These are phyloP conservation scores for Amaurobius ferox DNA, from an alignment of 2,888 invertebrate genomes.

Conservation along the genomic window DNA sequence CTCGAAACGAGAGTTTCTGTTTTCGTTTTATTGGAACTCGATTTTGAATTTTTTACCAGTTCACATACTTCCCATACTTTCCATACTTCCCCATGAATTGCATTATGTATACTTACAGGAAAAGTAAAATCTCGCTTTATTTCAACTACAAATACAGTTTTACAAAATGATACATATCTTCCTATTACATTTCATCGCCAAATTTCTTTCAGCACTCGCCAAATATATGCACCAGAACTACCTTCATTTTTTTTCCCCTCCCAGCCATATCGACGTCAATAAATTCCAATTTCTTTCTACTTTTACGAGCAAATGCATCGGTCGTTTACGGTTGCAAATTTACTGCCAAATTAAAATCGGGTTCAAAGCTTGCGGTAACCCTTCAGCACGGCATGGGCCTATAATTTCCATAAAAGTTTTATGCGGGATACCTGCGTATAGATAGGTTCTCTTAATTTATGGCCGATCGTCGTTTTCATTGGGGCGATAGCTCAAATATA, in stretches of 20 bases:
- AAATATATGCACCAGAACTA: background rate
- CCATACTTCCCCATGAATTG: too few species aligned
- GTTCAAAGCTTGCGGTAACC: slow-evolving; percentile 18
- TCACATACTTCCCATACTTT: too few species aligned
- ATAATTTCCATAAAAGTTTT: slow-evolving; percentile 9
- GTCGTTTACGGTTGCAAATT: slow-evolving; percentile 41
- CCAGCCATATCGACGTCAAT: background rate
- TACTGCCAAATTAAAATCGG: slow-evolving; percentile 48
- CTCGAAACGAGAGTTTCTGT: too few species aligned
- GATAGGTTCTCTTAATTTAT: background rate
- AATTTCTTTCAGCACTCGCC: background rate
- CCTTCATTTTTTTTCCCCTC: background rate
- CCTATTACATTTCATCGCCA: background rate
- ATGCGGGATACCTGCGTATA: background rate
- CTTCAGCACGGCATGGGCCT: background rate
- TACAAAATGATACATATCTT: too few species aligned
- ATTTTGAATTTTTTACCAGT: too few species aligned
- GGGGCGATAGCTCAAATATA: background rate
- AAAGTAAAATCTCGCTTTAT: too few species aligned
- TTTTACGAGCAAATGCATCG: slow-evolving; percentile 1
- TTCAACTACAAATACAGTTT: too few species aligned
- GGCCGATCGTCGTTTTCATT: background rate
- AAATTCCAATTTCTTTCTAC: slow-evolving; percentile 12
- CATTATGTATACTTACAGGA: too few species aligned
- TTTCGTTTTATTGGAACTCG: too few species aligned